A percentile compares a stretch with the other conserved stretches of the same genome.
Conservation (phyloP, 2,113 vertebrate genomes). For the Bostrychus sinensis region DNA sequence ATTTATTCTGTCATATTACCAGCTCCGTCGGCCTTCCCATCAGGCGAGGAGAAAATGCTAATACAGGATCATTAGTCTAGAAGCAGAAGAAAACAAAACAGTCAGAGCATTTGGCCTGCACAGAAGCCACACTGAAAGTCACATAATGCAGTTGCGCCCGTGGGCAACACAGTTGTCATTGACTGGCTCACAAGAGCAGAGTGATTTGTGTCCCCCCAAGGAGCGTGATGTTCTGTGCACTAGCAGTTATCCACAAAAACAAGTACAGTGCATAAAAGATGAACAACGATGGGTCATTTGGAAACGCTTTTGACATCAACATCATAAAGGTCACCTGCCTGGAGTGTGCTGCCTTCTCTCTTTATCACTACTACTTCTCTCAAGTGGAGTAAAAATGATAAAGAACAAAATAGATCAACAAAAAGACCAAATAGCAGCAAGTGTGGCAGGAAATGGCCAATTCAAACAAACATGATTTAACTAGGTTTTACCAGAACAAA, state of each 20-base stretch:
- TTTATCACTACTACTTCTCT: conserved; percentile 15
- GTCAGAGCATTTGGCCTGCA: conserved; percentile 22
- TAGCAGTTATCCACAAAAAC: conserved; percentile 36
- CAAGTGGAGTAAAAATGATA: neutral
- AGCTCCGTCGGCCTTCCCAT: neutral
- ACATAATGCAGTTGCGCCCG: conserved; percentile 40
- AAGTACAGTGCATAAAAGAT: conserved; percentile 36
- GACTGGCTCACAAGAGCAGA: conserved; percentile 63
- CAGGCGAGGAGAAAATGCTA: conserved; percentile 16
- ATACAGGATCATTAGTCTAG: conserved; percentile 22
- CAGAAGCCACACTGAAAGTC: conserved; percentile 59
- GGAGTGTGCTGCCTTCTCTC: conserved; percentile 5
- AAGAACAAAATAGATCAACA: conserved; percentile 12
- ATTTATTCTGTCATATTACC: conserved; percentile 8
- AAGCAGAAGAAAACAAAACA: conserved; percentile 36
- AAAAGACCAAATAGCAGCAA: neutral
- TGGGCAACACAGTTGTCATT: conserved; percentile 59
- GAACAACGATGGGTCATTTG: conserved; percentile 25
- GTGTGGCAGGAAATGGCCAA: conserved; percentile 4
- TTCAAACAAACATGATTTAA: conserved; percentile 5
- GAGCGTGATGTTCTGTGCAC: conserved; percentile 41
- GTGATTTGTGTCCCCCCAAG: conserved; percentile 60
- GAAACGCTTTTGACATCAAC: conserved; percentile 46
- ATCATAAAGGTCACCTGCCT: conserved; percentile 21
- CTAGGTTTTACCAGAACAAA: conserved; percentile 1